Base-by-base conservation (phyloP, 2,797 vertebrate species). In the Adrianichthys oophorus region DNA sequence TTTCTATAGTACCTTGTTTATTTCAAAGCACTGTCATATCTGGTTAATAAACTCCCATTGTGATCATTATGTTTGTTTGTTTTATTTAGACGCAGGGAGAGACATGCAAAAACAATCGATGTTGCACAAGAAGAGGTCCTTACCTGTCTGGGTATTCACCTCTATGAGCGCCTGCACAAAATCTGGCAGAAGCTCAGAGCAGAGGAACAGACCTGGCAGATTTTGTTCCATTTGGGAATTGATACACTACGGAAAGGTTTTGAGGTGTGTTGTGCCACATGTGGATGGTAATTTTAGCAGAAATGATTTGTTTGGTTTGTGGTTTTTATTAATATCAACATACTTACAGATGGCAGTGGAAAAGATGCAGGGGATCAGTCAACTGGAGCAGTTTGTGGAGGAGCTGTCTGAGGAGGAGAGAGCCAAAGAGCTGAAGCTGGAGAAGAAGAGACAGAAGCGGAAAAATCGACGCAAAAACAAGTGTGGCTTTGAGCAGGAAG, bases 391-490 rank as follows among this genome's bases (percentile, higher is more conserved):
- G 89, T 94, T 98, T 63, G 96, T 96, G 15, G 96, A 98, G 78
- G 95, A 98, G 73, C 93, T 98, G 66, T 98, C 97, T 1, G 95
- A 98, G 84, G 96, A 98, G 61, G 96, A 98, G 83, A 86, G 95
- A 62, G 97, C 94, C 60, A 92, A 94, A 85, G 96, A 98, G 83
- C 93, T 99, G 4, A 98, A 98, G 74, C 96, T 96, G 79, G 96
- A 99, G 91, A 99, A 97, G 85, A 99, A 98, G 76, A 93, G 96
- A 57, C 97, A 97, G 80, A 99, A 98, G 70, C 89, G 95, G 41
- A 98, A 99, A 90, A 99, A 98, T 66, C 90, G 96, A 4, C 91
- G 96, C 84, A 98, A 97, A 93, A 99, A 98, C 87, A 99, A 97
- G 75, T 97, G 95, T 51, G 91, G 91, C 29, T 96, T 94, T 67